phyloP scores from a whole-genome alignment of 2,797 vertebrate genomes.

The Pristis pectinata region DNA sequence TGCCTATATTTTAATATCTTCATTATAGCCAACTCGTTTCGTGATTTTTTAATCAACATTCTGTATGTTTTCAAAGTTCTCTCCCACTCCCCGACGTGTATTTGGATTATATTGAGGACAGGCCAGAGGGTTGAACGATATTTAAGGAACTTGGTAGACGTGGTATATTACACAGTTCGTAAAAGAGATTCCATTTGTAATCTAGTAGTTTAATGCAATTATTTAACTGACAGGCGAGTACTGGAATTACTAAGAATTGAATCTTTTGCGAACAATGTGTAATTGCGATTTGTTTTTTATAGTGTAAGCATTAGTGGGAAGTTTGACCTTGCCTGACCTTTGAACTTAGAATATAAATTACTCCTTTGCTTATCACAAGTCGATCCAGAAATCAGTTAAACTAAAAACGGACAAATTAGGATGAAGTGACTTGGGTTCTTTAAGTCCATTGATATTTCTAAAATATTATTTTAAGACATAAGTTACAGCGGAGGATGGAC shows the following conservation, averaged over 20 bases:
- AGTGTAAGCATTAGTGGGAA: background rate
- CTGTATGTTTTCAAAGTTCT: background rate
- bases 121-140: background rate
- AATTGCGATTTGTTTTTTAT: background rate
- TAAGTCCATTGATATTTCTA: background rate
- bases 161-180: background rate
- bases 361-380: background rate
- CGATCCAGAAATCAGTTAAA: background rate
- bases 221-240: background rate
- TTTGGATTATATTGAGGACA: no score
- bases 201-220: background rate
- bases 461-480: background rate
- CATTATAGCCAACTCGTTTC: background rate
- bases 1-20: background rate
- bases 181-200: background rate
- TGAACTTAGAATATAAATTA: slow-evolving; percentile 12
- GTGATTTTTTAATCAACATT: background rate
- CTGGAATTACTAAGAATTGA: background rate
- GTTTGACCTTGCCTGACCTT: slow-evolving; percentile 35
- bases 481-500: background rate
- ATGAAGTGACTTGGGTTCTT: background rate
- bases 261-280: background rate
- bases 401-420: background rate
- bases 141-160: background rate
- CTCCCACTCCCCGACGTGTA: no score